Conservation (phyloP, 2,797 vertebrate genomes). For the Leucoraja ocellata region DNA sequence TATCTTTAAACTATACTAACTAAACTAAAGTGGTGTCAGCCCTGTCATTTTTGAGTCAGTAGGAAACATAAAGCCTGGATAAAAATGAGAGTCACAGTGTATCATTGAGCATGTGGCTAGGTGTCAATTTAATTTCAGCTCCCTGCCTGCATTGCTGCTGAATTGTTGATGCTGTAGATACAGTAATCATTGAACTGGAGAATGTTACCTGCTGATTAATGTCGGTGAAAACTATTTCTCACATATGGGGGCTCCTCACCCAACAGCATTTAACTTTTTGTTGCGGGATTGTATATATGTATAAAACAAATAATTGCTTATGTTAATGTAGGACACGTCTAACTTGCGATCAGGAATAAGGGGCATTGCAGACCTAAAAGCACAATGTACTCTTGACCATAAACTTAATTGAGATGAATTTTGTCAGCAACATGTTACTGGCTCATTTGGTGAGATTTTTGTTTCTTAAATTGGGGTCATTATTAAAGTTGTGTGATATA, state of each 20-base stretch:
- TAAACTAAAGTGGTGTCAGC: not conserved
- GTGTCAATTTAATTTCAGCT: not conserved
- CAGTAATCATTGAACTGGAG: not conserved
- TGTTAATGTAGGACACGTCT: not conserved
- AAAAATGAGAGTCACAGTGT: too few species aligned
- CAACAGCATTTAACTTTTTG: not conserved
- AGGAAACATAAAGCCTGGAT: not conserved
- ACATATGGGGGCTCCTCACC: not conserved
- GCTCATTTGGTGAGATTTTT: not conserved
- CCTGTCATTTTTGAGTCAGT: not conserved
- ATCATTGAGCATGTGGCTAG: not conserved
- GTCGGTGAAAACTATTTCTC: constrained; percentile 28
- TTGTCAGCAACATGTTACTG: constrained; percentile 12
- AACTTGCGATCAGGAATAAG: not conserved
- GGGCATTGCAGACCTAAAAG: not conserved
- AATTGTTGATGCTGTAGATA: not conserved
- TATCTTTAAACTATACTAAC: too few species aligned
- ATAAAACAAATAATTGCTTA: too few species aligned
- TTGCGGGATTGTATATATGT: not conserved
- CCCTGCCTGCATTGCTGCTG: not conserved
- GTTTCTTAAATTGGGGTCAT: not conserved
- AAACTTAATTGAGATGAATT: not conserved
- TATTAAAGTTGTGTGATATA: constrained; percentile 35
- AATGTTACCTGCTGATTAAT: constrained; percentile 17
- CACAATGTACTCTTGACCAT: not conserved